These are phyloP conservation scores for Centrocercus urophasianus DNA, from an alignment of 2,113 vertebrate species.

Conservation along the genomic window DNA sequence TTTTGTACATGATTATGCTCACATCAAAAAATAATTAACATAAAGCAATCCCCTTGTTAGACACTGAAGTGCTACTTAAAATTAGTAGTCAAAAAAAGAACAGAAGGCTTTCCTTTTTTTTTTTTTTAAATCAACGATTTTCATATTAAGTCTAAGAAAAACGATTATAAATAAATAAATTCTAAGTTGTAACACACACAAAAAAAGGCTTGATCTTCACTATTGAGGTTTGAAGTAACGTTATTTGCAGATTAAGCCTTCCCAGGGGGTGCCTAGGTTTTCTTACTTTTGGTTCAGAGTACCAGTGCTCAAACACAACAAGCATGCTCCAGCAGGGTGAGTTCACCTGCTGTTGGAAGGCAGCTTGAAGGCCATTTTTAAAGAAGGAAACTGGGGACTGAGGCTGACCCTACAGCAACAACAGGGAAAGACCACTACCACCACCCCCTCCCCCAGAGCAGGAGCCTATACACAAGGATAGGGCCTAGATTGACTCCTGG, in stretches of 20 bases:
- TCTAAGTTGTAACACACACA: neutral
- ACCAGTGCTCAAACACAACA: neutral
- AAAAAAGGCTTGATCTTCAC: neutral
- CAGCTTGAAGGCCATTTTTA: neutral
- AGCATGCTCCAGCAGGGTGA: neutral
- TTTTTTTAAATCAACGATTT: neutral
- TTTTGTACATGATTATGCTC: constrained; percentile 41
- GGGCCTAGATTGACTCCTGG: neutral
- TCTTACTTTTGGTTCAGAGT: neutral
- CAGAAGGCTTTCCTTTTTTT: neutral
- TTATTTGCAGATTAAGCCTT: neutral
- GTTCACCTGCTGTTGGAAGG: neutral
- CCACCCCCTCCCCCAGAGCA: neutral
- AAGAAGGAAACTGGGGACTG: neutral
- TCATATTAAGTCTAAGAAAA: constrained; percentile 5
- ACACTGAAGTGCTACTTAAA: constrained; percentile 47
- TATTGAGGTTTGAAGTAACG: neutral
- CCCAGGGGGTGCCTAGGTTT: neutral
- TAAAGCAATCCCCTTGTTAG: constrained; percentile 52
- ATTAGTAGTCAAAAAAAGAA: constrained; percentile 28
- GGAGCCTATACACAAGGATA: neutral
- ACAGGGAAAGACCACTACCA: neutral
- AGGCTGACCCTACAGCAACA: neutral
- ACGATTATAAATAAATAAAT: neutral
- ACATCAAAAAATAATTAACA: constrained; percentile 72